These are phyloP conservation scores for Tetramorium parvispinum DNA, from an alignment of 1,140 invertebrate species.

Conservation along the genomic window DNA sequence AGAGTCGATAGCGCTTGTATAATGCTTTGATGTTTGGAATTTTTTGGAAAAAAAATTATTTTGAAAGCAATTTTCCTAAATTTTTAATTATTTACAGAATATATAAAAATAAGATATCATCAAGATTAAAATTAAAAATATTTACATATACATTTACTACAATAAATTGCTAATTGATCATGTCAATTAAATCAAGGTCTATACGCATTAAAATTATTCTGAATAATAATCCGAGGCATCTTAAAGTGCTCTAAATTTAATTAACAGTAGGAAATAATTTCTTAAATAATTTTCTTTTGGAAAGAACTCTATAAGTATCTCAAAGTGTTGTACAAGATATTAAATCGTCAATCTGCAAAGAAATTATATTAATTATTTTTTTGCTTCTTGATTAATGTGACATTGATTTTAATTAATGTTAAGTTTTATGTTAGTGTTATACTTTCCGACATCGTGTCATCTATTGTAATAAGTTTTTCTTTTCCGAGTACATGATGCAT, in stretches of 20 bases:
- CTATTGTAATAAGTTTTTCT: not conserved
- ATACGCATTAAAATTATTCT: not conserved
- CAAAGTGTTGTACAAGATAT: not conserved
- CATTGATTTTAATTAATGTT: not conserved
- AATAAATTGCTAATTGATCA: not conserved
- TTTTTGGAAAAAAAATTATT: not conserved
- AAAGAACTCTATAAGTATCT: not conserved
- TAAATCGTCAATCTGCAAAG: not conserved
- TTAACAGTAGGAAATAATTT: not conserved
- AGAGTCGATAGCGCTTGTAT: not conserved
- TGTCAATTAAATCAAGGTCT: not conserved
- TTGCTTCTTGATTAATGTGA: not conserved
- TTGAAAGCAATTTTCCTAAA: not conserved
- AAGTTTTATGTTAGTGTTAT: not conserved
- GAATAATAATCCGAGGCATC: not conserved
- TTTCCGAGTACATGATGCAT: not conserved
- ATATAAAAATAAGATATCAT: not conserved
- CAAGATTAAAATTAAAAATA: not conserved
- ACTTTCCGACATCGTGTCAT: not conserved
- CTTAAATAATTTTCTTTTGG: not conserved
- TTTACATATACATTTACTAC: not conserved
- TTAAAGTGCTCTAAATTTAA: not conserved
- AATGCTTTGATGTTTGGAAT: not conserved
- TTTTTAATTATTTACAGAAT: not conserved
- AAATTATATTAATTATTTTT: not conserved